These are phyloP conservation scores for Probosciger aterrimus DNA, from an alignment of 2,113 vertebrate species.

Conservation along the genomic window DNA sequence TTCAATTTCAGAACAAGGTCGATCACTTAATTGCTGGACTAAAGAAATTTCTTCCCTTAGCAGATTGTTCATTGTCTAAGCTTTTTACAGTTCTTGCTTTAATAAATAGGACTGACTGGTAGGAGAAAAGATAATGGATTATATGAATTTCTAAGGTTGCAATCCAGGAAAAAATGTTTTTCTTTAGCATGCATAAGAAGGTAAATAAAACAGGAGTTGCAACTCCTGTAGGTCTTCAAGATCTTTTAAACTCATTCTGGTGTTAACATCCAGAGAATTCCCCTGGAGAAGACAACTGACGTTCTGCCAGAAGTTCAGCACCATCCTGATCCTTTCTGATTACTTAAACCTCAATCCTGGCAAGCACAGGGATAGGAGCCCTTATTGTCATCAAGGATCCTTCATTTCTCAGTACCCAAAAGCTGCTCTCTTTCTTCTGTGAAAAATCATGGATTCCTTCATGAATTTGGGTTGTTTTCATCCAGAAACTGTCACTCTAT, in stretches of 20 bases:
- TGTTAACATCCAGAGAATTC: background rate
- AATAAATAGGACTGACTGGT: background rate
- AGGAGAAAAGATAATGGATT: background rate
- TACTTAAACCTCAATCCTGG: background rate
- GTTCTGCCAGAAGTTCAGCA: background rate
- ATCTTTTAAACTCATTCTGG: background rate
- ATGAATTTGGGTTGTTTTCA: background rate
- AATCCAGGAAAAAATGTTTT: background rate
- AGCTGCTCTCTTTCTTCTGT: background rate
- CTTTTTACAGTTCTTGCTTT: background rate
- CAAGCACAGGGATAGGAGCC: background rate
- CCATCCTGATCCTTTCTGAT: background rate
- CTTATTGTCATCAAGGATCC: background rate
- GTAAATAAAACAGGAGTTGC: background rate
- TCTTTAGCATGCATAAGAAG: background rate
- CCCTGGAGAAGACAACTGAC: background rate
- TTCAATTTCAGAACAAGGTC: background rate
- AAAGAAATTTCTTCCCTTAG: background rate
- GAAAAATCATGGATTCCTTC: background rate
- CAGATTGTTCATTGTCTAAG: background rate
- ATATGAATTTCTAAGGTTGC: background rate
- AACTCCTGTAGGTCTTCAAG: background rate
- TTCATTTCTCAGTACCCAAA: background rate
- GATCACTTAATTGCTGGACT: background rate
- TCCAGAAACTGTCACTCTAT: background rate